A percentile compares a stretch with the other conserved stretches of the same genome.
phyloP scores from a whole-genome alignment of 2,797 vertebrate genomes.

The Pseudochirops cupreus region DNA sequence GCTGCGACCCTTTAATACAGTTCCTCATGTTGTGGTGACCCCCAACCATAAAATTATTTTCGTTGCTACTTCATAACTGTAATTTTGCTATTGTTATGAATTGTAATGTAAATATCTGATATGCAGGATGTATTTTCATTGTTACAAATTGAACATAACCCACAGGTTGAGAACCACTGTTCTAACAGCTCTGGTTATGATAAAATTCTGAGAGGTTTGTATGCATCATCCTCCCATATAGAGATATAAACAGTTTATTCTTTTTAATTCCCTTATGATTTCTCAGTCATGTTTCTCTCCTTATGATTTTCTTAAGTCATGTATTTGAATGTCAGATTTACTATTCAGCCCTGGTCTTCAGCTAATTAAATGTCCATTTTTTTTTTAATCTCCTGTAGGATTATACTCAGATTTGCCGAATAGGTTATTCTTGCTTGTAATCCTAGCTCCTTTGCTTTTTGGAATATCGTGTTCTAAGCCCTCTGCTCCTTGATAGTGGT shows the following conservation, averaged over 20 bases:
- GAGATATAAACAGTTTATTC: background rate
- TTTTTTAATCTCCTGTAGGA: background rate
- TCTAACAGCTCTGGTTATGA: background rate
- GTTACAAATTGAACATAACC: too few relatives aligned
- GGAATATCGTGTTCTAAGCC: background rate
- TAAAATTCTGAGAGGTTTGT: background rate
- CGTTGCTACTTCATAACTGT: too few relatives aligned
- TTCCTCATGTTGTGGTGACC: too few relatives aligned
- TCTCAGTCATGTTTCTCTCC: background rate
- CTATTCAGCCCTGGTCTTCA: background rate
- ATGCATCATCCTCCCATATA: background rate
- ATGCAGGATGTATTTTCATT: too few relatives aligned
- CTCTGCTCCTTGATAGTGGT: background rate
- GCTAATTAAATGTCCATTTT: background rate
- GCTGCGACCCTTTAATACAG: too few relatives aligned
- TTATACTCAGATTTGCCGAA: background rate
- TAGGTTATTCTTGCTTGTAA: background rate
- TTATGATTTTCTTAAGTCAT: background rate
- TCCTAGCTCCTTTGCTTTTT: background rate
- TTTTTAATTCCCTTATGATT: background rate
- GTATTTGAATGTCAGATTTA: background rate
- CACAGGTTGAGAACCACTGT: too few relatives aligned
- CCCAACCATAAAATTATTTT: too few relatives aligned
- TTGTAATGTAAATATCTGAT: too few relatives aligned
- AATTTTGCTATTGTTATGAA: too few relatives aligned